Evolutionary conservation across 37 sponge, comb jelly and placozoan species (phyloP).

Genomic region (Tethya wilhelma): DNA sequence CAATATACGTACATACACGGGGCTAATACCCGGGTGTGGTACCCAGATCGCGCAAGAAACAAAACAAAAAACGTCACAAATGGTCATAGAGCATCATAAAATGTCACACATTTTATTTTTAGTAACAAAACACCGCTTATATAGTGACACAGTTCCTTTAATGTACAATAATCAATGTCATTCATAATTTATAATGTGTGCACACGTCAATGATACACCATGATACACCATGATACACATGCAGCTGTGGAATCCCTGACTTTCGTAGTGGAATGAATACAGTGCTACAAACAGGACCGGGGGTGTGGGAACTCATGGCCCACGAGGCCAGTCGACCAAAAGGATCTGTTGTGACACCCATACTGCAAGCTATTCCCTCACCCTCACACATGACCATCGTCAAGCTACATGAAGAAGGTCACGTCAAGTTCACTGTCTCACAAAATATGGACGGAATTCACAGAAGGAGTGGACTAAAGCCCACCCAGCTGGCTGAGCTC

Average conservation of each 20-base stretch:
- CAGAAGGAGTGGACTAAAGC: constrained; percentile 76
- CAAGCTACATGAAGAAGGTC: constrained; percentile 72
- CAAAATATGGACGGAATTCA: constrained; percentile 93
- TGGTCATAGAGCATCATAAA: no score
- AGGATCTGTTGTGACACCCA: background rate
- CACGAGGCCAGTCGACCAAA: constrained; percentile 26
- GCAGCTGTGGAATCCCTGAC: constrained; percentile 85
- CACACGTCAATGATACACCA: background rate
- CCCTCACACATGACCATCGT: constrained; percentile 88
- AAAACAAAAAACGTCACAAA: no score
- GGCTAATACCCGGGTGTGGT: no score
- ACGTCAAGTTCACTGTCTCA: constrained; percentile 76
- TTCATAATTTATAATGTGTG: no score
- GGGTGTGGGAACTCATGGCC: constrained; percentile 86
- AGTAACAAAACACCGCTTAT: no score
- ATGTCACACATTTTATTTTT: no score
- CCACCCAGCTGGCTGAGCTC: constrained; percentile 77
- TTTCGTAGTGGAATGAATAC: constrained; percentile 93
- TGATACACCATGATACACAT: background rate
- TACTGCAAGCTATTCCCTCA: constrained; percentile 76
- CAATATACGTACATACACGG: no score
- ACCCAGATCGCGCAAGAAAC: no score
- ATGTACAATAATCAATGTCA: no score
- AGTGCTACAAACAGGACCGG: constrained; percentile 90
- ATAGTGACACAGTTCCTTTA: no score